A percentile compares a stretch with the other conserved stretches of the same genome.
Evolutionary conservation across 2,888 invertebrate species (phyloP).

Genomic region (Sepiola atlantica): DNA sequence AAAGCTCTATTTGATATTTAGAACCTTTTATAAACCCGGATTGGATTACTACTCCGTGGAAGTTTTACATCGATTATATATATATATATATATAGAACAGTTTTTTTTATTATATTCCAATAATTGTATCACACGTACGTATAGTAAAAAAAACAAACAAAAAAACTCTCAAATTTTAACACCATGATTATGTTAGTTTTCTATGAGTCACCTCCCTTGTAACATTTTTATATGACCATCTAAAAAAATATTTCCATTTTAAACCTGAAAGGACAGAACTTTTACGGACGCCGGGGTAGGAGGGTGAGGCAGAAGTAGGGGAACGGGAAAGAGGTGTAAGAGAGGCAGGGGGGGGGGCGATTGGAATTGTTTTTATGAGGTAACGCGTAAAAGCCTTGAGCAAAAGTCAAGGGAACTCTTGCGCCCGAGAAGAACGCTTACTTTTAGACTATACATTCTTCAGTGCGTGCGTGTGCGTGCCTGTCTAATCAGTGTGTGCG

Average conservation of each 20-base stretch:
- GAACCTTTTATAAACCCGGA: too few species aligned
- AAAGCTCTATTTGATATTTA: too few species aligned
- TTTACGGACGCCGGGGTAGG: background rate
- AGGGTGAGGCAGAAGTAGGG: background rate
- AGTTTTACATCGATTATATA: too few species aligned
- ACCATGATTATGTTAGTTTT: background rate
- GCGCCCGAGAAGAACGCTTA: background rate
- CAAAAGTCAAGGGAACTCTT: background rate
- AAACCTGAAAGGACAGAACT: background rate
- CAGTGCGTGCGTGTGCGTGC: too few species aligned
- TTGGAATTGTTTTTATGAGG: background rate
- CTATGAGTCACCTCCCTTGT: background rate
- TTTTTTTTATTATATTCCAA: too few species aligned
- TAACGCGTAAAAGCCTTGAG: background rate
- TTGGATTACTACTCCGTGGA: too few species aligned
- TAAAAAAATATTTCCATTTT: background rate
- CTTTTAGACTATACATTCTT: background rate
- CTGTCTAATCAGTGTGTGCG: too few species aligned
- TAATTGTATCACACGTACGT: too few species aligned
- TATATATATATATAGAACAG: too few species aligned
- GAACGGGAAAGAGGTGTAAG: too few species aligned
- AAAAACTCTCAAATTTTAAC: background rate
- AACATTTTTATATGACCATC: background rate
- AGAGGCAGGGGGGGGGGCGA: background rate
- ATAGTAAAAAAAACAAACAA: too few species aligned